Evolutionary conservation across 2,797 vertebrate species (phyloP), one percentile per base, ranked within the genome.

Genomic region (Melanotaenia pygmaea): DNA sequence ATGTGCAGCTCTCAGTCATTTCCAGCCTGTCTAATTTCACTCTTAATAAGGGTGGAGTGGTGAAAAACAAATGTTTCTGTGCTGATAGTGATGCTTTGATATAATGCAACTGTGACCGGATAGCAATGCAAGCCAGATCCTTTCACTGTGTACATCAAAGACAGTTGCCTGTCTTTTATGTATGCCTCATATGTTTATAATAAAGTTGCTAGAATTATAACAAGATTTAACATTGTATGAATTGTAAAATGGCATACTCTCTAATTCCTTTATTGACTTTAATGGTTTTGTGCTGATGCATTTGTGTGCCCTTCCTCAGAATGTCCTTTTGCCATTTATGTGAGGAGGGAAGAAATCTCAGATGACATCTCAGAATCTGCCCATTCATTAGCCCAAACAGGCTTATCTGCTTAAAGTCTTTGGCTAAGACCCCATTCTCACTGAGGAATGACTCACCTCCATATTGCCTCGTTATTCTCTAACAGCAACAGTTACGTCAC

Each of bases 401-500:
- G 92, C 91, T 92, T 92, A 93, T 91, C 89, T 91, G 82, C 89
- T 93, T 93, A 93, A 91, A 91, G 91, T 91, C 89, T 93, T 91
- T 89, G 91, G 89, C 88, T 90, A 86, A 90, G 83, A 87, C 83
- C 81, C 82, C 77, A 84, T 92, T 89, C 90, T 90, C 88, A 83
- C 89, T 34, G 72, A 87, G 86, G 90, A 81, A 88, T 88, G 84
- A 80, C 83, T 93, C 91, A 81, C 81, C 61, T 83, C 88, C 83
- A 90, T 91, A 89, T 93, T 92, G 91, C 87, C 90, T 85, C 59
- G 84, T 93, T 90, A 91, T 86, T 92, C 88, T 88, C 81, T 79
- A 86, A 80, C 86, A 91, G 89, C 79, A 83, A 88, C 88, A 81
- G 90, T 94, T 92, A 88, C 92, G 89, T 95, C 93, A 94, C 75